Conservation (phyloP, 2,797 vertebrate genomes). For the Enteromius unitaeniatus region DNA sequence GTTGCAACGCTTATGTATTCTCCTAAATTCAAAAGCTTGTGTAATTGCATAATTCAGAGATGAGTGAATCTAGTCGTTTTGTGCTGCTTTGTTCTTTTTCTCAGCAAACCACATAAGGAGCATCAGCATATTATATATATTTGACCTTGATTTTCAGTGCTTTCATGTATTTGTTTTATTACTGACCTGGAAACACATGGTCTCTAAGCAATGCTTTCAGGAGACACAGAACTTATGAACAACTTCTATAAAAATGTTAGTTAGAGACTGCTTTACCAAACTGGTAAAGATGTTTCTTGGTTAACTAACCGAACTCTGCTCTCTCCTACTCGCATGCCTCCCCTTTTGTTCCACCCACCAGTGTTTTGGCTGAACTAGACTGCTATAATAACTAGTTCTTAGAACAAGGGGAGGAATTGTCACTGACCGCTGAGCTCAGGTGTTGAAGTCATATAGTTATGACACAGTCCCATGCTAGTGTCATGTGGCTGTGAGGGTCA, state of each 20-base stretch:
- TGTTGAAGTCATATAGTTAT: slow-evolving; percentile 1
- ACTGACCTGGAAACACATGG: neutral
- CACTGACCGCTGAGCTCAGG: neutral
- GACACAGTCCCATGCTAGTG: slow-evolving; percentile 11
- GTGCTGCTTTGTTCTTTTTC: neutral
- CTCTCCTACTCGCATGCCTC: neutral
- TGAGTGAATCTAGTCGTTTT: neutral
- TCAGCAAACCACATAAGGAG: no score
- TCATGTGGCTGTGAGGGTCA: slow-evolving; percentile 35
- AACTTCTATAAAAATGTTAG: neutral
- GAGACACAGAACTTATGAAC: neutral
- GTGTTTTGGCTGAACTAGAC: neutral
- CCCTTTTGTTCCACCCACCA: neutral
- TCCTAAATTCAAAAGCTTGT: neutral
- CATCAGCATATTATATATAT: neutral
- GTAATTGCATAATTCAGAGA: neutral
- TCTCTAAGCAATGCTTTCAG: neutral
- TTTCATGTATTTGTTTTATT: slow-evolving; percentile 4
- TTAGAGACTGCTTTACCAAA: neutral
- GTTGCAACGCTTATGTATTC: neutral
- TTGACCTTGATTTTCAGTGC: neutral
- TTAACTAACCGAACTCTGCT: neutral
- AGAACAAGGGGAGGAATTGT: neutral
- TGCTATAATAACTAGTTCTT: neutral
- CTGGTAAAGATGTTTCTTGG: neutral